Base-by-base conservation (phyloP, 2,888 invertebrate genomes). In the Pocota personata region DNA sequence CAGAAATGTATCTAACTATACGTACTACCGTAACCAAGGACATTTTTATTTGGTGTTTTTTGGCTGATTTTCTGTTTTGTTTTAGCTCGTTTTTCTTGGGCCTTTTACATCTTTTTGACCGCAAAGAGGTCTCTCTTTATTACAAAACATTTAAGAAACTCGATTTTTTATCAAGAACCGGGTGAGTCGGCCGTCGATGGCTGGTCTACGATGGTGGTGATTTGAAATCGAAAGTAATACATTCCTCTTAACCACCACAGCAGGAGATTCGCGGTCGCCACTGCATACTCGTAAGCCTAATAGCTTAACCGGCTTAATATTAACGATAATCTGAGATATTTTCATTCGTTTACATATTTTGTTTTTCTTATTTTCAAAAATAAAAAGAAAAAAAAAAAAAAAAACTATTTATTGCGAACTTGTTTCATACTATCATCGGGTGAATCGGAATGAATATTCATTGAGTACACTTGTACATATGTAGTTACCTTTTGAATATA, bases 151-250 rank as follows among this genome's bases (percentile, higher is more conserved):
- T 69, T 64, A 82, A 82, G 10, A 40, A 72, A 82, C 77, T 77
- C 77, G 82, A 77, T 82, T 77, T n/a, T 82, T 72, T 71, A 82
- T 82, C 77, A 43, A 64, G 77, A 71, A 71, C 50, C 71, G 46
- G 35, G 60, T 62, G 46, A 43, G 27, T 30, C 55, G 35, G n/a
- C n/a, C 16, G 1, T n/a, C 43, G 40, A n/a, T 12, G 1, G 21
- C 7, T n/a, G 12, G 27, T n/a, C 12, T 32, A 24, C 24, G 50
- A 30, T 43, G 52, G 24, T 50, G 58, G 64, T 64, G 79, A 83
- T 80, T 84, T 80, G 84, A 84, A 84, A 84, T 58, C 58, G 79
- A 84, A 80, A 80, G 84, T 84, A 84, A 80, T 58, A 76, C 57
- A 80, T 75, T 84, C 84, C 69, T 66, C 83, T 79, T 69, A 73